A percentile compares a stretch with the other conserved stretches of the same genome.
Evolutionary conservation across 2,888 invertebrate species (phyloP).

Genomic region (Thera obeliscata): DNA sequence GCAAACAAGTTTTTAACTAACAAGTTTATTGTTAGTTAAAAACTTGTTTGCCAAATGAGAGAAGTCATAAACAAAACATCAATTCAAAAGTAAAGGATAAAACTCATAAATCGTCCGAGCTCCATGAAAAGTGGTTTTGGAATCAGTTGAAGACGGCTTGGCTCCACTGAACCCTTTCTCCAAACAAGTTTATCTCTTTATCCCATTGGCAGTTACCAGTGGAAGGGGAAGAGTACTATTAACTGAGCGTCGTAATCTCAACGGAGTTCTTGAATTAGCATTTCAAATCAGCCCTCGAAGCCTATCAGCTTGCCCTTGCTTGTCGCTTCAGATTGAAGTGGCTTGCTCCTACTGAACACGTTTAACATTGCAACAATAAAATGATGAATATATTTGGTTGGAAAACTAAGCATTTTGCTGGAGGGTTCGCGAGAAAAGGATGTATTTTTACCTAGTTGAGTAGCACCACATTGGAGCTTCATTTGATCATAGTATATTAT

Average conservation of each 20-base stretch:
- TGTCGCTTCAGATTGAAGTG: slow-evolving; percentile 19
- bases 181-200: slow-evolving; percentile 30
- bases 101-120: too few relatives aligned
- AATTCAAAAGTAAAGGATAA: too few relatives aligned
- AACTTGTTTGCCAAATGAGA: too few relatives aligned
- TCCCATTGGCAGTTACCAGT: slow-evolving; percentile 22
- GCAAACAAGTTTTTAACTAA: too few relatives aligned
- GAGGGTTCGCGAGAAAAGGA: slow-evolving; percentile 5
- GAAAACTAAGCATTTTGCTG: slow-evolving; percentile 13
- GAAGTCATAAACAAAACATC: too few relatives aligned
- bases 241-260: slow-evolving; percentile 32
- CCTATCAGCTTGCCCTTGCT: slow-evolving; percentile 30
- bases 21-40: too few relatives aligned
- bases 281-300: slow-evolving; percentile 30
- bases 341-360: slow-evolving; percentile 18
- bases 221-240: slow-evolving; percentile 23
- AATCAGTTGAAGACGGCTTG: slow-evolving; percentile 1
- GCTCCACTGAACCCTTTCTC: slow-evolving; percentile 15
- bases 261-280: slow-evolving; percentile 33
- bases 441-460: background rate
- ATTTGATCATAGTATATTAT: too few relatives aligned
- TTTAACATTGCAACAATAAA: slow-evolving; percentile 26
- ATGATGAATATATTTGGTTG: slow-evolving; percentile 13
- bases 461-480: too few relatives aligned
- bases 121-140: slow-evolving; percentile 4